phyloP scores from a whole-genome alignment of 2,888 invertebrate species.

The Beris chalybata region DNA sequence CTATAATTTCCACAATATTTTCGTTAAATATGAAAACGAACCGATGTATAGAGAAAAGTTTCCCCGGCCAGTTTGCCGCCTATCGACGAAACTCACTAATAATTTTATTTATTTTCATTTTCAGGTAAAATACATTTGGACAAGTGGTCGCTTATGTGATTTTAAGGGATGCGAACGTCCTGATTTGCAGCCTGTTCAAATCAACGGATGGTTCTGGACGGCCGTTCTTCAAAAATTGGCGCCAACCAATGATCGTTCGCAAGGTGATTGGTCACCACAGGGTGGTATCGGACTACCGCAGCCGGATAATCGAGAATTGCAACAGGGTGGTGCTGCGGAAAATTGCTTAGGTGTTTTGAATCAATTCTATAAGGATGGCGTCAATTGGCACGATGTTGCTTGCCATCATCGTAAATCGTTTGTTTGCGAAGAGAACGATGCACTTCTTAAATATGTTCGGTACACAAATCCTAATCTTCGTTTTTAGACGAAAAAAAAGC shows the following conservation, averaged over 20 bases:
- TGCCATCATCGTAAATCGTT: constrained; percentile 88
- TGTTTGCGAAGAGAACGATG: constrained; percentile 86
- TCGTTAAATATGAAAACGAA: not conserved
- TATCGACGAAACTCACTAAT: not conserved
- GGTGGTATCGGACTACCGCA: constrained; percentile 86
- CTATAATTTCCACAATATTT: not conserved
- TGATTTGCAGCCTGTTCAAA: constrained; percentile 76
- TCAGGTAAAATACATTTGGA: constrained; percentile 88
- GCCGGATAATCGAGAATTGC: constrained; percentile 83
- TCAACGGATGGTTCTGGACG: constrained; percentile 94
- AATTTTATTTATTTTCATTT: constrained; percentile 33
- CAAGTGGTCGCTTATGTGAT: constrained; percentile 85
- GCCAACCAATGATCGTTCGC: constrained; percentile 76
- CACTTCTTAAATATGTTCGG: constrained; percentile 80
- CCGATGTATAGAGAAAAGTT: not conserved
- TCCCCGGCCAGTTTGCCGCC: not conserved
- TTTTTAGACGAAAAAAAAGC: too few relatives aligned
- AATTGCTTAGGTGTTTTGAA: constrained; percentile 84
- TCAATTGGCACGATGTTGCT: constrained; percentile 90
- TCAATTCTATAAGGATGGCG: constrained; percentile 88
- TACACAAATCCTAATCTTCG: constrained; percentile 79
- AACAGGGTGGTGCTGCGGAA: constrained; percentile 79
- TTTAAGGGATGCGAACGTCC: constrained; percentile 87
- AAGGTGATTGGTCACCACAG: constrained; percentile 86
- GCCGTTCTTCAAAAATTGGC: constrained; percentile 83